Evolutionary conservation across 53 echinoderm and acorn worm genomes (phyloP), one percentile per base, ranked within the genome.

Genomic region (Astropecten irregularis): DNA sequence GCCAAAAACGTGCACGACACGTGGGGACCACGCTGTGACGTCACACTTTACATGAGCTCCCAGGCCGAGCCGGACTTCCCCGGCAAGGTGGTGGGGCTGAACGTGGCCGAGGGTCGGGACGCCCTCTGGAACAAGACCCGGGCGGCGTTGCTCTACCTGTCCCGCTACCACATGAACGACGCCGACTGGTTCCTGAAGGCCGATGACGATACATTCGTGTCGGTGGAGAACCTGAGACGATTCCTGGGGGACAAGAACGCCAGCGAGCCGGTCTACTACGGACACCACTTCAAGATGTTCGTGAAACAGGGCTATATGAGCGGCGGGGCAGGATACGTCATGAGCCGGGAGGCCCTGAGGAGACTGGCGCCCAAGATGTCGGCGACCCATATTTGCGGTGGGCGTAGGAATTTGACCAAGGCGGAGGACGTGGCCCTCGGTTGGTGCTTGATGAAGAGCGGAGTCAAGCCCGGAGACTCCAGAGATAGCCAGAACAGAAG

Each of bases 391-490:
- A 86, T 81, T n/a, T 92, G 95, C 18, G 95, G 95, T 0, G 88
- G 86, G 0, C 89, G 85, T 10, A 77, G 90, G 48, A 66, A 70
- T 9, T 32, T 79, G 10, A 92, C 88, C 52, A 39, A 66, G 14
- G 46, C 10, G 0, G 95, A 95, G 69, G 95, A 95, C 76, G 89
- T 93, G 0, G 88, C 84, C 23, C 83, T 95, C 15, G 95, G 95
- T 2, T 60, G 49, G 52, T 95, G 95, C 38, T 70, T 95, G 56
- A 57, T 69, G 54, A 88, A 83, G 42, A 68, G 81, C 3, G 92
- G 89, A 2, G 95, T 95, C 3, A 35, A 10, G 26, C 90, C 95
- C 4, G 95, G 95, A 3, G 92, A 92, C 46, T 92, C 92, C 0
- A 76, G 92, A 44, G 89, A 89, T 46, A 29, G 48, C 6, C 65